Conservation (phyloP, 2,797 vertebrate species). For the Diplodus puntazzo region DNA sequence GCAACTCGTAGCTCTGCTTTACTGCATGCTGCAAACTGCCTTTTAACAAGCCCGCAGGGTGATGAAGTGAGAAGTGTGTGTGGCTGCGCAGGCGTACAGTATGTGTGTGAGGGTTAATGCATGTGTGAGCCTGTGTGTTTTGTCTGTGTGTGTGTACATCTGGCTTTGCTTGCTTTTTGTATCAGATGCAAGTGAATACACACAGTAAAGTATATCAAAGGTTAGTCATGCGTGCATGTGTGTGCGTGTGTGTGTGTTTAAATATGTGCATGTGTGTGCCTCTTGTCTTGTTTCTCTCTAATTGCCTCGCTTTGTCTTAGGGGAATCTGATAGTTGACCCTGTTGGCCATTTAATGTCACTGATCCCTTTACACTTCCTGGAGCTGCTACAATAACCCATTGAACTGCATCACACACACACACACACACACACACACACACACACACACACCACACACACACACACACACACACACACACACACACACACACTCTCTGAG, state of each 20-base stretch:
- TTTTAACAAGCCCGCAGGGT: conserved; percentile 76
- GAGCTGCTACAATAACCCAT: conserved; percentile 62
- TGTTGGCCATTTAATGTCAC: conserved; percentile 65
- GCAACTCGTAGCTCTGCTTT: conserved; percentile 60
- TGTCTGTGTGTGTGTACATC: conserved; percentile 27
- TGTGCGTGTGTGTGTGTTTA: conserved; percentile 21
- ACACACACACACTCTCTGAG: conserved; percentile 14
- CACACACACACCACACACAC: conserved; percentile 21
- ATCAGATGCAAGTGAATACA: conserved; percentile 45
- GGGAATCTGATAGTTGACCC: conserved; percentile 73
- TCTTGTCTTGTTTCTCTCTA: conserved; percentile 55
- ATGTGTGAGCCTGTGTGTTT: background rate
- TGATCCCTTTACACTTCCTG: conserved; percentile 78
- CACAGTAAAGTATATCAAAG: conserved; percentile 16
- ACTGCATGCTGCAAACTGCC: conserved; percentile 69
- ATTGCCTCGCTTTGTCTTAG: conserved; percentile 62
- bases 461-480: conserved; percentile 10
- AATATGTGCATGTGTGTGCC: conserved; percentile 10
- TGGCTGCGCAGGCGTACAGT: conserved; percentile 15
- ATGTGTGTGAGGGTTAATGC: conserved; percentile 33
- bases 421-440: conserved; percentile 13
- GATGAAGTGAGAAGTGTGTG: conserved; percentile 78
- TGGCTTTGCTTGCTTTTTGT: conserved; percentile 38
- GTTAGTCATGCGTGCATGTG: background rate
- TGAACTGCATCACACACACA: conserved; percentile 46